These are phyloP conservation scores for Atherinomorus stipes DNA, from an alignment of 2,113 vertebrate species.

Conservation along the genomic window DNA sequence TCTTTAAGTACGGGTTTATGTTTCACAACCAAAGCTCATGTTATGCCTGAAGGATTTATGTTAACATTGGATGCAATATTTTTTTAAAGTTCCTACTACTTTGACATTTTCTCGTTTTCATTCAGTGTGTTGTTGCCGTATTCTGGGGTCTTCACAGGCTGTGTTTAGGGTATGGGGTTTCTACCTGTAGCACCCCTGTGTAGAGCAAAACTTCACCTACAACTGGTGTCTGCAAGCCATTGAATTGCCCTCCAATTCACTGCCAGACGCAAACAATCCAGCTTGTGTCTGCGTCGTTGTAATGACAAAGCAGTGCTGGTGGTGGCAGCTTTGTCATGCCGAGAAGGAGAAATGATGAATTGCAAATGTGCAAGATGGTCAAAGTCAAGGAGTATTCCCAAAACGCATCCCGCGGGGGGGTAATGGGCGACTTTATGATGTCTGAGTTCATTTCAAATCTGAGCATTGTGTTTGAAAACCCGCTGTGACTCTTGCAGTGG, in stretches of 20 bases:
- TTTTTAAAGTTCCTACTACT: background rate
- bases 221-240: constrained; percentile 31
- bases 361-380: constrained; percentile 78
- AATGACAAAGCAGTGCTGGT: constrained; percentile 72
- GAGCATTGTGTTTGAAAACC: constrained; percentile 62
- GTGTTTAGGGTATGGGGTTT: constrained; percentile 45
- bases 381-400: constrained; percentile 78
- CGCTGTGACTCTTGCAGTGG: constrained; percentile 52
- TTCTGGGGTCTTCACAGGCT: constrained; percentile 32
- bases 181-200: constrained; percentile 57
- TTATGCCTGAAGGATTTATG: background rate
- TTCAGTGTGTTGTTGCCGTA: constrained; percentile 2
- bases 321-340: constrained; percentile 64
- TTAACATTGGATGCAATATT: background rate
- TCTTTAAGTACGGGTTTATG: background rate
- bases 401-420: constrained; percentile 46
- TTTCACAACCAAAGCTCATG: background rate
- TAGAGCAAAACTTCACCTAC: constrained; percentile 27
- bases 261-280: constrained; percentile 60
- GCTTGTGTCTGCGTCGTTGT: constrained; percentile 61
- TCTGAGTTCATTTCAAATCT: constrained; percentile 76
- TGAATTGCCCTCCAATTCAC: constrained; percentile 44
- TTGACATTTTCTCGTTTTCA: background rate
- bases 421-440: constrained; percentile 37
- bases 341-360: constrained; percentile 76